Percentiles rank a stretch among this genome's conserved stretches.
phyloP scores from a whole-genome alignment of 2,113 vertebrate species.

The Corynorhinus townsendii region DNA sequence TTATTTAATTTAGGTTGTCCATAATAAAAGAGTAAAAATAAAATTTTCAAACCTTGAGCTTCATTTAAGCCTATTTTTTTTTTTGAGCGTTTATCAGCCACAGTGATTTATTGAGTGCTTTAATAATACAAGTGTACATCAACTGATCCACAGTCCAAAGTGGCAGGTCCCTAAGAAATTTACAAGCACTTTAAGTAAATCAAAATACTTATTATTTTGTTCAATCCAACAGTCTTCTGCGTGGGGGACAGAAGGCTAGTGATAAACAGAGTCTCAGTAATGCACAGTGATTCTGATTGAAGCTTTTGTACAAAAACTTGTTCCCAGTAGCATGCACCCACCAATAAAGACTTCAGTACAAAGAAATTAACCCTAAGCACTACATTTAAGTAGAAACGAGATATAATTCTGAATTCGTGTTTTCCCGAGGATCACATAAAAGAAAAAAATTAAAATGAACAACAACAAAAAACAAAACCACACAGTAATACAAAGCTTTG shows the following conservation, averaged over 20 bases:
- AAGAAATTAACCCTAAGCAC: conserved; percentile 87
- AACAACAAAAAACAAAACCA: conserved; percentile 72
- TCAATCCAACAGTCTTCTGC: conserved; percentile 90
- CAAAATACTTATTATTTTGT: conserved; percentile 92
- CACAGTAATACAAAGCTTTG: conserved; percentile 91
- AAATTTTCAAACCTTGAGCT: neutral
- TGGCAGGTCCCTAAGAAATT: conserved; percentile 96
- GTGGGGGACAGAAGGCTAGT: conserved; percentile 86
- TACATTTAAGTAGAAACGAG: conserved; percentile 88
- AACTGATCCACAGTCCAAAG: conserved; percentile 95
- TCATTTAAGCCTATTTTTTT: too few relatives aligned
- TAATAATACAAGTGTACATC: conserved; percentile 99
- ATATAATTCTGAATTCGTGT: conserved; percentile 88
- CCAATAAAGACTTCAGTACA: conserved; percentile 90
- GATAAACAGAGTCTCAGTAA: conserved; percentile 88
- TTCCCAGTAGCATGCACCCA: conserved; percentile 95
- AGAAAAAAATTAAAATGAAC: conserved; percentile 60
- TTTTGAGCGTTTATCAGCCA: conserved; percentile 88
- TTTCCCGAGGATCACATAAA: conserved; percentile 81
- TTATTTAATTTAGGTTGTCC: neutral
- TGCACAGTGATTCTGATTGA: conserved; percentile 89
- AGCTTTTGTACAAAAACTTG: conserved; percentile 89
- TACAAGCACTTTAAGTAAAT: conserved; percentile 97
- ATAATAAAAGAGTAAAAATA: neutral
- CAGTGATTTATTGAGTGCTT: conserved; percentile 99